Percentiles rank a stretch among this genome's conserved stretches.
Conservation (phyloP, 2,113 vertebrate species). For the Oenanthe melanoleuca region DNA sequence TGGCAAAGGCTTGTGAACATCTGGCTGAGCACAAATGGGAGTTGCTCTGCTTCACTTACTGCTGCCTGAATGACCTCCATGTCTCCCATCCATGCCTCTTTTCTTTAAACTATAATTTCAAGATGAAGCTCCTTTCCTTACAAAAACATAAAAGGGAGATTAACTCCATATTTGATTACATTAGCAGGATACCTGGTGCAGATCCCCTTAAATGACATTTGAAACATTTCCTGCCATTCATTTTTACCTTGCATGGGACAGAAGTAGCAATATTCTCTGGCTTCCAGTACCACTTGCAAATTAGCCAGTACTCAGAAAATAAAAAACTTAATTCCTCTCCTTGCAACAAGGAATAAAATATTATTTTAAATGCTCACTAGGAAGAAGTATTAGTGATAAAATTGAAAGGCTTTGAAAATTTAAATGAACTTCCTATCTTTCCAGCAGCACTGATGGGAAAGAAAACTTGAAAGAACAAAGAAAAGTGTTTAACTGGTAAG, state of each 20-base stretch:
- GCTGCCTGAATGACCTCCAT: slow-evolving; percentile 47
- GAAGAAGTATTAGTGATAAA: background rate
- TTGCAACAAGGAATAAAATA: background rate
- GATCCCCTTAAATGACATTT: slow-evolving; percentile 26
- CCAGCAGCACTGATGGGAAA: background rate
- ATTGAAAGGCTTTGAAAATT: background rate
- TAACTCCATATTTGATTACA: slow-evolving; percentile 43
- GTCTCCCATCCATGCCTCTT: background rate
- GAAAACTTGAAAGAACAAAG: background rate
- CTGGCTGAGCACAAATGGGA: slow-evolving; percentile 62
- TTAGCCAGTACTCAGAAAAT: background rate
- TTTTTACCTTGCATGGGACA: background rate
- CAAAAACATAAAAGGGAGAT: slow-evolving; percentile 54
- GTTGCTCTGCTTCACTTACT: slow-evolving; percentile 62
- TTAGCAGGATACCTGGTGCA: slow-evolving; percentile 32
- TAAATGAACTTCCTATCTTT: background rate
- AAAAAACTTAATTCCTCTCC: background rate
- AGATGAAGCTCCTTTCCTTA: slow-evolving; percentile 38
- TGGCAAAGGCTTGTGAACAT: slow-evolving; percentile 57
- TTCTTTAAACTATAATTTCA: slow-evolving; percentile 40
- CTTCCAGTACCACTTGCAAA: background rate
- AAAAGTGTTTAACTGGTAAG: background rate
- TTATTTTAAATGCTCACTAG: background rate
- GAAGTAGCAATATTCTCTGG: background rate
- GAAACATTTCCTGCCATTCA: slow-evolving; percentile 51